Percentiles rank a stretch among this genome's conserved stretches.
Evolutionary conservation across 1,140 invertebrate species (phyloP).

Genomic region (Dryas iulia): DNA sequence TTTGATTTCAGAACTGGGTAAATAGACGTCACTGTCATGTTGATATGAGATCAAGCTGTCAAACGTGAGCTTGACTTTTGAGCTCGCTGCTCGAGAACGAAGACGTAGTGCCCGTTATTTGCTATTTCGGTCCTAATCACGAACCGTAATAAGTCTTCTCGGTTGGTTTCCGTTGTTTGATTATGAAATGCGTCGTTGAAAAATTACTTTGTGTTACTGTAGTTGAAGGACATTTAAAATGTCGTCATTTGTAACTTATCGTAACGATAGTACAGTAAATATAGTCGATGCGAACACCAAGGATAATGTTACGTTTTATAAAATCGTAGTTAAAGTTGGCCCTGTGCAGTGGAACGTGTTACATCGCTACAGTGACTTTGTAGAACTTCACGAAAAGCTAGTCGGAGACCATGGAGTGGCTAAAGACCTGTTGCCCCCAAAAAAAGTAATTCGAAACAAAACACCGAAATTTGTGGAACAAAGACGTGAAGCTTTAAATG

Average conservation of each 20-base stretch:
- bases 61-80: not conserved
- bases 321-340: constrained; percentile 81
- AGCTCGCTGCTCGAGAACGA: not conserved
- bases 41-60: not conserved
- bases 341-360: constrained; percentile 89
- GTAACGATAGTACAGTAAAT: constrained; percentile 65
- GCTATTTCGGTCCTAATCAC: not conserved
- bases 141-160: constrained; percentile 8
- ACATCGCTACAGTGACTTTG: constrained; percentile 94
- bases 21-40: not conserved
- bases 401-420: constrained; percentile 88
- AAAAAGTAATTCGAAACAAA: constrained; percentile 87
- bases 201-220: not conserved
- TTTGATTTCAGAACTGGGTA: not conserved
- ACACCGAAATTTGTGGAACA: constrained; percentile 91
- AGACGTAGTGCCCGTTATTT: not conserved
- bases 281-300: constrained; percentile 67
- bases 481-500: constrained; percentile 88
- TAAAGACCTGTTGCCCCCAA: constrained; percentile 93
- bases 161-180: constrained; percentile 10
- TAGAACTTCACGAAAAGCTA: constrained; percentile 91
- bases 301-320: constrained; percentile 77
- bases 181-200: constrained; percentile 17
- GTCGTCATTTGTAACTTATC: constrained; percentile 68
- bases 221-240: constrained; percentile 32